Evolutionary conservation across 2,113 vertebrate genomes (phyloP), one percentile per base, ranked within the genome.

Genomic region (Cyrtonyx montezumae): DNA sequence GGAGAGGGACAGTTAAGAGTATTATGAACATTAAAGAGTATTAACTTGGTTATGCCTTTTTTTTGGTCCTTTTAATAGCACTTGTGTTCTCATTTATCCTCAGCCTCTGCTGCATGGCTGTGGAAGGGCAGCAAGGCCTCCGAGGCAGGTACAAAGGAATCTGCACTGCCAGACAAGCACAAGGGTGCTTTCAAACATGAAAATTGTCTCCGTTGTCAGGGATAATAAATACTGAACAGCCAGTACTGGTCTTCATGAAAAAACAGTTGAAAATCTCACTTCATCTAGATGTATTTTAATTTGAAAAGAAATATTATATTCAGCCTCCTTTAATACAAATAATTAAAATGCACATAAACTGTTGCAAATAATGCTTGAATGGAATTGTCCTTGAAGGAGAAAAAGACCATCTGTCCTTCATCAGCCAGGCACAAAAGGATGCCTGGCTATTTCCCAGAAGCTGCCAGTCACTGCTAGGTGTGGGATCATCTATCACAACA

Each of bases 401-500:
- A 87, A 74, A 93, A 68, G 51, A 79, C 70, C 89, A 95, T 91
- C 85, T 95, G 78, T 93, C 90, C 68, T 68, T 69, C 59, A 55
- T 37, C 68, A 70, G 30, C 28, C 30, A 34, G 45, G 68, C 63
- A 89, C 81, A 83, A 84, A 87, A 37, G 45, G 43, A 59, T 90
- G 68, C 74, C 37, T 62, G 7, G n/a, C 40, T 65, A 34, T 58
- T 71, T 73, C 43, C 58, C 48, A 28, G 68, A 84, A 95, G 51
- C 74, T 88, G 51, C n/a, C 78, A 88, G 58, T 86, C 69, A 88
- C 1, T 58, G 78, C 62, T 85, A 95, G 73, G 77, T 92, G 84
- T 82, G 79, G 93, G 69, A 89, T 87, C 86, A 69, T 67, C 75
- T 55, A 45, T 87, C 75, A 76, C 61, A 73, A 51, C 0, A 65